Evolutionary conservation across 2,888 invertebrate species (phyloP).

Genomic region (Drosophila quinaria): DNA sequence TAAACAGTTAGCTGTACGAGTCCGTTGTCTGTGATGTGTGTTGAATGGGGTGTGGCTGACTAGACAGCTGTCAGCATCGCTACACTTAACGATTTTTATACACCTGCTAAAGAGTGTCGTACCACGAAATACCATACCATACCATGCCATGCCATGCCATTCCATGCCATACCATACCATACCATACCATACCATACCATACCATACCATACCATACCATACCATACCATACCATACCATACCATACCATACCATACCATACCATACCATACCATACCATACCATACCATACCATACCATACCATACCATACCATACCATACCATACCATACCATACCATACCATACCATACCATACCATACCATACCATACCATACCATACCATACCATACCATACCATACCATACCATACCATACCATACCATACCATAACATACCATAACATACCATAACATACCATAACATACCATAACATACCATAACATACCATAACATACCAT

Average conservation of each 20-base stretch:
- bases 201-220: too few species aligned
- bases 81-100: constrained; percentile 20
- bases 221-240: too few species aligned
- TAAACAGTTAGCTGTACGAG: constrained; percentile 41
- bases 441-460: too few species aligned
- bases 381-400: not conserved
- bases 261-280: too few species aligned
- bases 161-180: not conserved
- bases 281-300: too few species aligned
- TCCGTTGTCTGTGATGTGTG: not conserved
- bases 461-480: too few species aligned
- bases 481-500: not conserved
- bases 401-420: not conserved
- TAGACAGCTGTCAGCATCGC: constrained; percentile 35
- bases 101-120: too few species aligned
- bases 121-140: too few species aligned
- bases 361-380: not conserved
- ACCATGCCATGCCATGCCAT: not conserved
- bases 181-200: not conserved
- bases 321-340: too few species aligned
- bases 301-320: not conserved
- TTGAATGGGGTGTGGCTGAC: constrained; percentile 4
- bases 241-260: too few species aligned
- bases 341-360: not conserved
- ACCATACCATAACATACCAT: too few species aligned